Evolutionary conservation across 2,113 vertebrate genomes (phyloP), one percentile per base, ranked within the genome.

Genomic region (Crypturellus undulatus): DNA sequence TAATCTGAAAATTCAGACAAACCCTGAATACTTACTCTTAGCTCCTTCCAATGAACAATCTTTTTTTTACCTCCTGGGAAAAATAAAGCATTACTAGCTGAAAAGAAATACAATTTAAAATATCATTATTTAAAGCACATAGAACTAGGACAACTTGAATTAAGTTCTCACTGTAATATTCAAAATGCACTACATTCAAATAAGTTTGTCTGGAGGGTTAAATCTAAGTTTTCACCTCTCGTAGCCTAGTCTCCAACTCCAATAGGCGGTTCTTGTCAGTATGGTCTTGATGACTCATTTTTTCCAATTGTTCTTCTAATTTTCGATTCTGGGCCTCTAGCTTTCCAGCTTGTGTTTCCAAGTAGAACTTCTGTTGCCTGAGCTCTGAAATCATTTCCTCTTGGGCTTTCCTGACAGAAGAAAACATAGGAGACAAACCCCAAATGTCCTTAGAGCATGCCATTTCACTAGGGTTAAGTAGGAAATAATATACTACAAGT

Each of bases 341-440:
- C 93, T 99, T 99, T 38, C 99, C 99, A 17, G 99, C 99, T 96
- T 99, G 99, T 12, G 99, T 99, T 96, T 99, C 99, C 97, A 99
- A 97, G 97, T 99, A 99, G 97, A 99, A 99, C 96, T 99, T 99
- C 98, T 99, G 99, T 94, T 99, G 99, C 68, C 99, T 98, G 72
- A 99, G 99, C 96, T 99, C 99, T 72, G 99, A 99, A 96, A 99
- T 99, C 99, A 99, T 99, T 96, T 99, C 99, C 93, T 99, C 99
- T 94, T 99, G 99, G 89, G 99, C 99, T 99, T 99, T 99, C 99
- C 99, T 99, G 95, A 86, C 22, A 60, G 58, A 69, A 96, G 95
- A 95, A 87, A 60, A 87, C 93, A 94, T 28, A 93, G 80, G 84
- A 96, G 63, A 78, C 38, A 82, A 79, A 83, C 36, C 28, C 19